A percentile compares a stretch with the other conserved stretches of the same genome.
Evolutionary conservation across 2,113 vertebrate genomes (phyloP).

Genomic region (Apaloderma vittatum): DNA sequence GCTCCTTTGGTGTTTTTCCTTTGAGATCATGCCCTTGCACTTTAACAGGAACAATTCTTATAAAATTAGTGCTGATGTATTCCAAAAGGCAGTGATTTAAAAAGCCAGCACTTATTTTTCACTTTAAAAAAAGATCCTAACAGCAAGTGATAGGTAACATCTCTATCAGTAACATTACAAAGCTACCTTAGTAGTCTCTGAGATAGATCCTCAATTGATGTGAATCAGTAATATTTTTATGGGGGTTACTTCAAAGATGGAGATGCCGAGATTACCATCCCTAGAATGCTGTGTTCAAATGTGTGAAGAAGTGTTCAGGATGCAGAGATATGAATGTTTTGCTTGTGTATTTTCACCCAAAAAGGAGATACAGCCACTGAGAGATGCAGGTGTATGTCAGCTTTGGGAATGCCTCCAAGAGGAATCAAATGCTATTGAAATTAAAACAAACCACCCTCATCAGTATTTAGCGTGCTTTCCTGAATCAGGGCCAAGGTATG

Average conservation of each 20-base stretch:
- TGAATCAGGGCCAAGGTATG: constrained; percentile 23
- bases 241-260: not conserved
- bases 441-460: constrained; percentile 42
- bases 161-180: constrained; percentile 56
- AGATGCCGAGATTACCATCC: not conserved
- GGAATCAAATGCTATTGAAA: constrained; percentile 45
- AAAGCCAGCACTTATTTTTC: constrained; percentile 57
- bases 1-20: constrained; percentile 43
- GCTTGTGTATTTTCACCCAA: not conserved
- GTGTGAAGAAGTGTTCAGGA: not conserved
- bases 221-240: not conserved
- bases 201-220: not conserved
- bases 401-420: constrained; percentile 55
- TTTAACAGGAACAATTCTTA: constrained; percentile 72
- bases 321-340: not conserved
- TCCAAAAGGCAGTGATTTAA: constrained; percentile 70
- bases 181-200: constrained; percentile 46
- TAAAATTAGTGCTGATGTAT: constrained; percentile 73
- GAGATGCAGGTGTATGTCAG: constrained; percentile 59
- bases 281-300: not conserved
- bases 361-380: not conserved
- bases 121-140: not conserved
- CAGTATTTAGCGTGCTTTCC: constrained; percentile 30
- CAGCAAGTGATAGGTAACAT: constrained; percentile 43
- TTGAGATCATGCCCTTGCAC: constrained; percentile 76